A percentile compares a stretch with the other conserved stretches of the same genome.
Evolutionary conservation across 2,797 vertebrate species (phyloP).

Genomic region (Intellagama lesueurii): DNA sequence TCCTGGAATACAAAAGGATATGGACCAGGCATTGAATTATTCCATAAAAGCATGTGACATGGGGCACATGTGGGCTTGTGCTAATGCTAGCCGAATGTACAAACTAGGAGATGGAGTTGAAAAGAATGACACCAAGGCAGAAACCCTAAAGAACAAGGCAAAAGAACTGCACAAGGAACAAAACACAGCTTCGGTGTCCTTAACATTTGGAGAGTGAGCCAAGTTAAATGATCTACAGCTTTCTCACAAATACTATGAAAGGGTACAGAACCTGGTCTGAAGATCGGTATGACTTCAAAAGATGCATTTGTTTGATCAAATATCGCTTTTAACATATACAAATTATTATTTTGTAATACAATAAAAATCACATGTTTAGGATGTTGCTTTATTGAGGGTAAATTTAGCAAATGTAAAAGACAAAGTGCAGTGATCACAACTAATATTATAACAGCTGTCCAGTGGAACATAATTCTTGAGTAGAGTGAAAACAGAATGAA

Average conservation of each 20-base stretch:
- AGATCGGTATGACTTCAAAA: slow-evolving; percentile 10
- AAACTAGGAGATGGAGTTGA: slow-evolving; percentile 90
- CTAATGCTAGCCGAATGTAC: slow-evolving; percentile 96
- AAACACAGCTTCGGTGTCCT: slow-evolving; percentile 79
- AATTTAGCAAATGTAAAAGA: not conserved
- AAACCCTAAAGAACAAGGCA: slow-evolving; percentile 91
- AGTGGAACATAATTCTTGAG: not conserved
- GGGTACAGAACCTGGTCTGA: slow-evolving; percentile 14
- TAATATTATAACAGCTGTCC: not conserved
- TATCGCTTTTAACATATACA: slow-evolving; percentile 40
- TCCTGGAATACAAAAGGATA: slow-evolving; percentile 83
- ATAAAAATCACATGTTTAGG: slow-evolving; percentile 23
- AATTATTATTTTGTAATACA: slow-evolving; percentile 48
- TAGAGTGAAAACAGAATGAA: not conserved
- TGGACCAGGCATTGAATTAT: slow-evolving; percentile 87
- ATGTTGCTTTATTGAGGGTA: slow-evolving; percentile 12
- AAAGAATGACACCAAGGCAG: slow-evolving; percentile 89
- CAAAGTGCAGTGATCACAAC: not conserved
- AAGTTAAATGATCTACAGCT: not conserved
- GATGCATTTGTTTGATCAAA: slow-evolving; percentile 26
- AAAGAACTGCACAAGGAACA: slow-evolving; percentile 83
- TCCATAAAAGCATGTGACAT: slow-evolving; percentile 90
- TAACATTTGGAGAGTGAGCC: slow-evolving; percentile 86
- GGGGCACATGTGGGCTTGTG: slow-evolving; percentile 93
- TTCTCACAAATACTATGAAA: slow-evolving; percentile 20